A percentile compares a stretch with the other conserved stretches of the same genome.
phyloP scores from a whole-genome alignment of 2,113 vertebrate species.

The Cacatua alba region DNA sequence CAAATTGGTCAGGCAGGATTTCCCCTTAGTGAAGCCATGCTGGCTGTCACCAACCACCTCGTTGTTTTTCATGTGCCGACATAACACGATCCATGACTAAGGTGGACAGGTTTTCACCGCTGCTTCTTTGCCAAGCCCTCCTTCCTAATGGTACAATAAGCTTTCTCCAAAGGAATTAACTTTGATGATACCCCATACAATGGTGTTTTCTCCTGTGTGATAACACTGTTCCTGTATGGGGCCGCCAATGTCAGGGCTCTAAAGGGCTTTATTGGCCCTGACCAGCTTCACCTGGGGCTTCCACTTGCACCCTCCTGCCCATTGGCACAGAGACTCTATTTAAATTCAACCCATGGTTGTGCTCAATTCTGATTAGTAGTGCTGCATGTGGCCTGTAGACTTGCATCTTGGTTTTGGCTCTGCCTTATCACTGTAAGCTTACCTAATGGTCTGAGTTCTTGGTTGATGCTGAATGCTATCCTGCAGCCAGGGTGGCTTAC shows the following conservation, averaged over 20 bases:
- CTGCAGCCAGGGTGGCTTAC: background rate
- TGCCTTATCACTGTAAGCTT: fast-evolving
- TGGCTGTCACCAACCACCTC: background rate
- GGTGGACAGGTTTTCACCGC: fast-evolving
- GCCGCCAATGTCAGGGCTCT: background rate
- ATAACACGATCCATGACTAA: fast-evolving
- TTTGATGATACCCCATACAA: background rate
- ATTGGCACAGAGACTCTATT: background rate
- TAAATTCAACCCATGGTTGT: background rate
- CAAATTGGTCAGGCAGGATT: background rate
- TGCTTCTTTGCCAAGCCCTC: background rate
- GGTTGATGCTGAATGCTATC: background rate
- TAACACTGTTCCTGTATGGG: background rate
- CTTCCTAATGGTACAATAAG: background rate
- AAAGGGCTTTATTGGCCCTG: background rate
- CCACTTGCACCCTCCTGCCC: fast-evolving
- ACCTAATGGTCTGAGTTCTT: background rate
- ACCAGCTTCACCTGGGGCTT: background rate
- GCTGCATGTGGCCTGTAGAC: fast-evolving
- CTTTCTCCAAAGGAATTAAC: background rate
- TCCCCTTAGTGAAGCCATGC: background rate
- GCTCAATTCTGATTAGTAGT: fast-evolving
- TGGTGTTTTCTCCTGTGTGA: background rate
- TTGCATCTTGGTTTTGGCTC: fast-evolving
- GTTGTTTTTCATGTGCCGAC: background rate